Percentiles rank a stretch among this genome's conserved stretches.
Conservation (phyloP, 2,113 vertebrate genomes). For the Amazona guildingii region DNA sequence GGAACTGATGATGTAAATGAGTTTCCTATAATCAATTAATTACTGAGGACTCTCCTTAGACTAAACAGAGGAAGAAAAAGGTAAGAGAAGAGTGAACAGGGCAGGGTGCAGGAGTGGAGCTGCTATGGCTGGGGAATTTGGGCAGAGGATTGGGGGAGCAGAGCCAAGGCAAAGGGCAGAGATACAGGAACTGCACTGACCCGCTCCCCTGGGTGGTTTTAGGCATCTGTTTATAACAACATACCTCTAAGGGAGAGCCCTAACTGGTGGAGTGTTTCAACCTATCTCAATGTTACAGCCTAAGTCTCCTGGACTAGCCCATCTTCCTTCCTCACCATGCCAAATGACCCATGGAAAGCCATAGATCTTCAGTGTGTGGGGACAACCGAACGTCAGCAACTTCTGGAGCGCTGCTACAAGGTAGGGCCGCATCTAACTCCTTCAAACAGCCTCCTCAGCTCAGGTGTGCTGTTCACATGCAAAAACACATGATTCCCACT, state of each 20-base stretch:
- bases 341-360: not conserved
- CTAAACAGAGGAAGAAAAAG: not conserved
- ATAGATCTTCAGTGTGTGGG: not conserved
- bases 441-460: not conserved
- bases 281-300: not conserved
- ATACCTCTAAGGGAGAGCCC: not conserved
- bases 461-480: not conserved
- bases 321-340: not conserved
- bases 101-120: not conserved
- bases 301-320: not conserved
- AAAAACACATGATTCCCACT: not conserved
- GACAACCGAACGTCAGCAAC: not conserved
- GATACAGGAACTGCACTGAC: not conserved
- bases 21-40: constrained; percentile 18
- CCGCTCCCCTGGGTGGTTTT: not conserved
- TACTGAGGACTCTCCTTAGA: not conserved
- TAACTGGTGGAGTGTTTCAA: not conserved
- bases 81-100: not conserved
- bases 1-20: not conserved
- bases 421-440: not conserved
- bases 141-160: not conserved
- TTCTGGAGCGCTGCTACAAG: not conserved
- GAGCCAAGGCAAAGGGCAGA: not conserved
- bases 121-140: not conserved
- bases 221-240: not conserved